Evolutionary conservation across 1,140 invertebrate species (phyloP).

Genomic region (Panonychus citri): DNA sequence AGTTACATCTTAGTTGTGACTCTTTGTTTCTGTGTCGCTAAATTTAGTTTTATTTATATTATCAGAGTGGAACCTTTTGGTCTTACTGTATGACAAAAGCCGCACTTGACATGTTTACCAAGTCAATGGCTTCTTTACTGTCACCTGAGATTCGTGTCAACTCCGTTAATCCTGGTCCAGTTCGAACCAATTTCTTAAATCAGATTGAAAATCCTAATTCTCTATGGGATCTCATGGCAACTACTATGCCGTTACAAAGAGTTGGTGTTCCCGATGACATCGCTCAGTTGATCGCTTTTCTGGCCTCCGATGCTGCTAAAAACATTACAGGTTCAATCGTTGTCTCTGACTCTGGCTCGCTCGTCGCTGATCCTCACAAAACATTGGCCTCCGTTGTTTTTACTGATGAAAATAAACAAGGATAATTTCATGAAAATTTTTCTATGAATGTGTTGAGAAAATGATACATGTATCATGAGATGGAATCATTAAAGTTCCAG

Average conservation of each 20-base stretch:
- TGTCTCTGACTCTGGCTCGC: constrained; percentile 49
- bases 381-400: no score
- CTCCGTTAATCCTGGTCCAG: constrained; percentile 2
- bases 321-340: constrained; percentile 53
- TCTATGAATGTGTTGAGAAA: no score
- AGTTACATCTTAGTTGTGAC: background rate
- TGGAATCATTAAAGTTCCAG: no score
- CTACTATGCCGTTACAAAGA: background rate
- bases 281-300: constrained; percentile 51
- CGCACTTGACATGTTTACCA: constrained; percentile 65
- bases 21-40: background rate
- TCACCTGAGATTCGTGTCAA: constrained; percentile 46
- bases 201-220: background rate
- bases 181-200: background rate
- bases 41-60: background rate
- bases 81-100: constrained; percentile 61
- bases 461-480: no score
- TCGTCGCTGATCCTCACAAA: background rate
- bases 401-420: no score
- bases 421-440: no score
- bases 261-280: constrained; percentile 45
- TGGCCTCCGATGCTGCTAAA: constrained; percentile 49
- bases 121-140: constrained; percentile 28
- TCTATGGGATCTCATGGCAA: background rate
- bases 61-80: background rate